Evolutionary conservation across 2,797 vertebrate species (phyloP), one percentile per base, ranked within the genome.

Genomic region (Harpagifer antarcticus): DNA sequence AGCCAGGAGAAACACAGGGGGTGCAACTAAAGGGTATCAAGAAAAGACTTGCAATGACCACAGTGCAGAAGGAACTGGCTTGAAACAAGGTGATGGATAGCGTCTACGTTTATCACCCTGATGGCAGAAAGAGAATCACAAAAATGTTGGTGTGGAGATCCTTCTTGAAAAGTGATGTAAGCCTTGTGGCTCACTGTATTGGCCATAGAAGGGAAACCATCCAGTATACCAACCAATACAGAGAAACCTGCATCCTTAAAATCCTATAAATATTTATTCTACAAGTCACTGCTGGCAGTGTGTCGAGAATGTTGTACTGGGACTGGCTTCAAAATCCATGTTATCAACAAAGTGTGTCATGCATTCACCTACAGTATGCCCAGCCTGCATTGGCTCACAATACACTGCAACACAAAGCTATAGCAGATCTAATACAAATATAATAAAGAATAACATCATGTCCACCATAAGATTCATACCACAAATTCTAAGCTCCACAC

Each of bases 191-290:
- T 50, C 27, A 1, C 48, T 72, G 43, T 12, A 5, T 77, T 71
- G 58, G 58, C 77, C 77, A 62, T 59, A 81, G 59, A 81, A 72
- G 60, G 79, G 47, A 77, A 75, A 73, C 49, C 62, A 15, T 16
- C 43, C 55, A 58, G 47, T 2, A 15, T 10, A 37, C 33, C 33
- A 16, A 20, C 19, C 14, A 15, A 48, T 31, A 33, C 16, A 27
- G 50, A 47, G 27, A 15, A 68, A 61, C 16, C 27, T 40, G 52
- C 48, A 49, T 70, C 68, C 15, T 67, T 53, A 3, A 69, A 62
- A 74, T 9, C 44, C 58, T 59, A 62, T 53, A 86, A 81, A 86
- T 79, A 82, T 81, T 81, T 83, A 78, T 37, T 55, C 59, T 12
- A n/a, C 23, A 23, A 33, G 43, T 48, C 61, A 55, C 52, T 17